Percentiles rank a stretch among this genome's conserved stretches.
Evolutionary conservation across 2,113 vertebrate species (phyloP).

Genomic region (Pardalotus punctatus): DNA sequence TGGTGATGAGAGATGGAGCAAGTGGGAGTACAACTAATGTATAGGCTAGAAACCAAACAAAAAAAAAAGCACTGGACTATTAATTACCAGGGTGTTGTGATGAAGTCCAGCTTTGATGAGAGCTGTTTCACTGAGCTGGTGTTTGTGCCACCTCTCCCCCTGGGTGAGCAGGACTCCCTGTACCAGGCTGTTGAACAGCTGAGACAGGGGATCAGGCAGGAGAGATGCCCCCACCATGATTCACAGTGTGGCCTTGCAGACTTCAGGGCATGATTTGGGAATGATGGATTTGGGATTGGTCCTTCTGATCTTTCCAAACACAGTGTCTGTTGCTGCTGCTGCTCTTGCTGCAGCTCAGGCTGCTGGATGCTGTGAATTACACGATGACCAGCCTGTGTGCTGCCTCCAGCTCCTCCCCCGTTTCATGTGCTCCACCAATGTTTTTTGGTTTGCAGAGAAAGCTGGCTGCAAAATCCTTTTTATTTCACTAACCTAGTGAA

Average conservation of each 20-base stretch:
- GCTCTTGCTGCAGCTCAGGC: background rate
- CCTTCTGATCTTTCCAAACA: background rate
- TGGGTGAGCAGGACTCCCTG: background rate
- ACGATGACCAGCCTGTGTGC: accelerated
- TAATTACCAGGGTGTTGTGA: background rate
- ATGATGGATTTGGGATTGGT: background rate
- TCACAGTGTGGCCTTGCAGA: background rate
- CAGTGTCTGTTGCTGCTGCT: background rate
- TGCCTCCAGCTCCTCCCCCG: background rate
- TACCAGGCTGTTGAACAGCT: background rate
- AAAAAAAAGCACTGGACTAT: background rate
- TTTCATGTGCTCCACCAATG: background rate
- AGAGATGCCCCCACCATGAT: background rate
- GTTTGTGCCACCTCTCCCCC: background rate
- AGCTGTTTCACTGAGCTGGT: background rate
- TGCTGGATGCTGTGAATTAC: background rate
- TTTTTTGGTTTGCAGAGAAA: background rate
- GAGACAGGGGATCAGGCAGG: background rate
- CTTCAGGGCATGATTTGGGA: background rate
- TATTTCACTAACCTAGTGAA: background rate
- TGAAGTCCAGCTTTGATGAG: background rate
- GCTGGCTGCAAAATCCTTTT: background rate
- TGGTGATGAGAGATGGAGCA: background rate
- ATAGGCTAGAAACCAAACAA: background rate
- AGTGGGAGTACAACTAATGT: background rate